Percentiles rank a stretch among this genome's conserved stretches.
These are phyloP conservation scores for Carapus acus DNA, from an alignment of 2,797 vertebrate species.

Conservation along the genomic window DNA sequence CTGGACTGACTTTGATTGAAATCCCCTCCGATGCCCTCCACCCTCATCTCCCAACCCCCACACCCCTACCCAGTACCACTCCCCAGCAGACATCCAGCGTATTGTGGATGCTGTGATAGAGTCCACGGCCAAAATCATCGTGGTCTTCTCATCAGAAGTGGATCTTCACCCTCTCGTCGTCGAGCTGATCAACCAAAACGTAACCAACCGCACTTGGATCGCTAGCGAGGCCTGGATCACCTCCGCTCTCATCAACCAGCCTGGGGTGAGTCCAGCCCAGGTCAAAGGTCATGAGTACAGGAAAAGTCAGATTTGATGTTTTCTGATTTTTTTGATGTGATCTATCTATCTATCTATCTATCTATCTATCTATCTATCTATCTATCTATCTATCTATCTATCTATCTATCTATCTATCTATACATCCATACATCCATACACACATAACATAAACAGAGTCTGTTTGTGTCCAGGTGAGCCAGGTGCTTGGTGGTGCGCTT, in stretches of 20 bases:
- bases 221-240: constrained; percentile 85
- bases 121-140: constrained; percentile 78
- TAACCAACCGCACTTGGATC: constrained; percentile 81
- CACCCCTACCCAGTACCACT: constrained; percentile 46
- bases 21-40: too few species aligned
- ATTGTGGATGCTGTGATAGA: constrained; percentile 67
- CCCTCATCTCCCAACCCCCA: not conserved
- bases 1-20: too few species aligned
- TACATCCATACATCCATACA: too few species aligned
- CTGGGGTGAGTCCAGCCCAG: constrained; percentile 57
- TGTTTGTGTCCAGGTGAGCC: constrained; percentile 47
- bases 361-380: too few species aligned
- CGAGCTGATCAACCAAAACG: constrained; percentile 71
- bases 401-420: too few species aligned
- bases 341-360: not conserved
- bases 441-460: too few species aligned
- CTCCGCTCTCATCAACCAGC: constrained; percentile 75
- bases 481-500: constrained; percentile 74
- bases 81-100: constrained; percentile 66
- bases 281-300: not conserved
- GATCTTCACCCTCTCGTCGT: constrained; percentile 76
- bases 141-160: constrained; percentile 84
- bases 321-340: not conserved
- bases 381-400: too few species aligned
- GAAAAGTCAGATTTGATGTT: too few species aligned